phyloP scores from a whole-genome alignment of 2,797 vertebrate genomes.

The Rallus crepitans region DNA sequence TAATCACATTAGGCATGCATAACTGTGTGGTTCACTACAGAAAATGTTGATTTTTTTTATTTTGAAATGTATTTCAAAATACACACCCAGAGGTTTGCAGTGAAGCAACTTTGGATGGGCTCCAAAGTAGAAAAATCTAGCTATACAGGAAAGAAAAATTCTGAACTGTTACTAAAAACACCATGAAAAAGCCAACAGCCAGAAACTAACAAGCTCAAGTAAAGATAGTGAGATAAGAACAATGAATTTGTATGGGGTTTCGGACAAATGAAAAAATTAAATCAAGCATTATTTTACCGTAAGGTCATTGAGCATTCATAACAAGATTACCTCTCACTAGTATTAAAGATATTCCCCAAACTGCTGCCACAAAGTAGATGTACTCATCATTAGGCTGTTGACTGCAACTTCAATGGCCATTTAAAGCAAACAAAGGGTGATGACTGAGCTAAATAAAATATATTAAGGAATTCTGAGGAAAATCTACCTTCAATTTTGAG shows the following conservation, averaged over 20 bases:
- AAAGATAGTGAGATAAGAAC: background rate
- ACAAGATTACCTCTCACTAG: background rate
- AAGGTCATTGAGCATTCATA: background rate
- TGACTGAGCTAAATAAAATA: background rate
- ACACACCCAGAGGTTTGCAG: background rate
- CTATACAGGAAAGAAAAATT: background rate
- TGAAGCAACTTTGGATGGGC: background rate
- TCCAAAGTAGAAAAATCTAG: conserved; percentile 26
- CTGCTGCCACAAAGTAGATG: background rate
- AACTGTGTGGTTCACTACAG: background rate
- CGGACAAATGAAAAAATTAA: background rate
- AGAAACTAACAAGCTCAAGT: background rate
- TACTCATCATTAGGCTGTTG: background rate
- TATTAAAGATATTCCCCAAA: background rate
- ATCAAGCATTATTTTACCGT: background rate
- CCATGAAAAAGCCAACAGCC: background rate
- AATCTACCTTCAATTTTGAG: background rate
- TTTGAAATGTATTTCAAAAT: conserved; percentile 22
- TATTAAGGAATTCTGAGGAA: background rate
- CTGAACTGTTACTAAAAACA: background rate
- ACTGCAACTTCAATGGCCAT: background rate
- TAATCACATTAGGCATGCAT: background rate
- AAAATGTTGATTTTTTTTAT: background rate
- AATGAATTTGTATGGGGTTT: background rate
- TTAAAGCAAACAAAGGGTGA: background rate